phyloP scores from a whole-genome alignment of 2,888 invertebrate species.

The Ernsta delagoae region DNA sequence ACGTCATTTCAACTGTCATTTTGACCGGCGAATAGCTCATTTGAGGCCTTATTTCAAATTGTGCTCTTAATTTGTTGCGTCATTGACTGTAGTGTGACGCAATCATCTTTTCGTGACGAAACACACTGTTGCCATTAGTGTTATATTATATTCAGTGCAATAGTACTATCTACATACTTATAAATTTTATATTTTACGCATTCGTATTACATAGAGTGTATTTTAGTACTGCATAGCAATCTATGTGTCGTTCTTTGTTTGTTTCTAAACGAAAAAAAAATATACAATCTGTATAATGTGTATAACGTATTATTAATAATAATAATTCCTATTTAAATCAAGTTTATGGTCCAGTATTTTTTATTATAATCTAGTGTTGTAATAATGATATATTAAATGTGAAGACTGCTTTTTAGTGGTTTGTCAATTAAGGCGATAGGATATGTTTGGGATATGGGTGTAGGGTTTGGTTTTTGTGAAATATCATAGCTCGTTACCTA shows the following conservation, averaged over 20 bases:
- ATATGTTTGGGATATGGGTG: constrained; percentile 50
- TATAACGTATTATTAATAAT: constrained; percentile 39
- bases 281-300: constrained; percentile 37
- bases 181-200: constrained; percentile 20
- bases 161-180: constrained; percentile 40
- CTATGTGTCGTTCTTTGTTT: constrained; percentile 36
- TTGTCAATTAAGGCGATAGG: constrained; percentile 71
- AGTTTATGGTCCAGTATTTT: constrained; percentile 81
- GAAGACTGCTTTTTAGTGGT: constrained; percentile 80
- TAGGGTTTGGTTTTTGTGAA: too few relatives aligned
- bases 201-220: constrained; percentile 35
- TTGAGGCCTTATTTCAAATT: too few relatives aligned
- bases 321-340: constrained; percentile 77
- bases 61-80: neutral
- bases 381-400: constrained; percentile 61
- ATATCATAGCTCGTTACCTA: too few relatives aligned
- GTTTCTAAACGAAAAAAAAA: constrained; percentile 41
- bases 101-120: constrained; percentile 7
- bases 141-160: constrained; percentile 43
- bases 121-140: constrained; percentile 18
- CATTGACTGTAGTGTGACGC: neutral
- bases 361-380: constrained; percentile 66
- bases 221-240: constrained; percentile 36
- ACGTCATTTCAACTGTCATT: too few relatives aligned
- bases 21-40: too few relatives aligned